Conservation (phyloP, 2,888 invertebrate genomes). For the Odontothrips loti region DNA sequence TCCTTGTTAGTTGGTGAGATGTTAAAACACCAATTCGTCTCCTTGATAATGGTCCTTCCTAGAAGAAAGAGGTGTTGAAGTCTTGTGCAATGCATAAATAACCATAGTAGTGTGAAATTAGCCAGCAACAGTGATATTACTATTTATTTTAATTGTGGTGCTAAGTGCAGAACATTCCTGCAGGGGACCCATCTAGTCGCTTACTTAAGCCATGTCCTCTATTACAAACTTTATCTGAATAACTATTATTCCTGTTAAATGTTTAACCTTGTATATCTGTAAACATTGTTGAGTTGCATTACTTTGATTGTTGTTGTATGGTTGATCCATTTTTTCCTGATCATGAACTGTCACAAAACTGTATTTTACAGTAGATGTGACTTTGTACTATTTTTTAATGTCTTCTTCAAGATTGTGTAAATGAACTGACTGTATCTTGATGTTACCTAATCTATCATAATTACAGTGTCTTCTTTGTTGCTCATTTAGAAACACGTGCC, state of each 20-base stretch:
- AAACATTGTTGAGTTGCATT: neutral
- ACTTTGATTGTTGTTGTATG: neutral
- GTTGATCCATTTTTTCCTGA: neutral
- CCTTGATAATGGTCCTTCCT: neutral
- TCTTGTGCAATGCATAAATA: neutral
- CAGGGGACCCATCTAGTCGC: constrained; percentile 1
- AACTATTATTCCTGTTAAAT: neutral
- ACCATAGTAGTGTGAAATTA: neutral
- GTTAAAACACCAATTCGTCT: neutral
- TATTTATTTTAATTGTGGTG: neutral
- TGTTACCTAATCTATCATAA: no score
- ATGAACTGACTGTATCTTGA: no score
- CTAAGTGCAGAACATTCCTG: neutral
- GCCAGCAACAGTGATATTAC: neutral
- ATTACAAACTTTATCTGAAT: neutral
- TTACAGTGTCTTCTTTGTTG: no score
- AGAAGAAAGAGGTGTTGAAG: neutral
- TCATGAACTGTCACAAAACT: neutral
- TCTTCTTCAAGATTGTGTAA: no score
- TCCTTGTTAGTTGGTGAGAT: neutral
- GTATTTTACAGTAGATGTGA: neutral
- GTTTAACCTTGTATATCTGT: neutral
- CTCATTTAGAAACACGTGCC: no score
- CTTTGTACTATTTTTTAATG: no score
- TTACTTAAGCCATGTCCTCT: neutral